A percentile compares a stretch with the other conserved stretches of the same genome.
These are phyloP conservation scores for Gymnocypris eckloni DNA, from an alignment of 2,797 vertebrate genomes.

Conservation along the genomic window DNA sequence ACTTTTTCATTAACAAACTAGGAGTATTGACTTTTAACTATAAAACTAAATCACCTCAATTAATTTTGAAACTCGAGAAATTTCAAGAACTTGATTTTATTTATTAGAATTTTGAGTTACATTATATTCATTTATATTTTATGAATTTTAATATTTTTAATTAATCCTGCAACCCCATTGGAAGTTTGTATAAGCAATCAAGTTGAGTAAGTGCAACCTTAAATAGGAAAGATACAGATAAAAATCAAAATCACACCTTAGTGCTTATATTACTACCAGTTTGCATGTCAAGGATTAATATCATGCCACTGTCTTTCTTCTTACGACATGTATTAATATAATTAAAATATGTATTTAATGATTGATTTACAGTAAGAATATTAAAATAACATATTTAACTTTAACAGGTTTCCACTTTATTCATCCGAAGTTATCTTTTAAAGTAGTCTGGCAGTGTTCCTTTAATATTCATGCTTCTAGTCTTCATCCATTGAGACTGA, in stretches of 20 bases:
- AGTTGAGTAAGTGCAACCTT: neutral
- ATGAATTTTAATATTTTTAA: neutral
- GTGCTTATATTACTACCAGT: neutral
- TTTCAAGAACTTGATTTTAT: neutral
- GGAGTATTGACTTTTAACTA: neutral
- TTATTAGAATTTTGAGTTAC: neutral
- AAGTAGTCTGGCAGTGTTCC: neutral
- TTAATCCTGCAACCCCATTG: neutral
- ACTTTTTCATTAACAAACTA: neutral
- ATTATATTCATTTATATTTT: neutral
- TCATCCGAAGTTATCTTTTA: neutral
- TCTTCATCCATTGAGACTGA: neutral
- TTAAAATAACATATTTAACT: neutral
- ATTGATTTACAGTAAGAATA: neutral
- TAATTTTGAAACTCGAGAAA: neutral
- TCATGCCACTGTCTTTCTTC: neutral
- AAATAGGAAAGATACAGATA: neutral
- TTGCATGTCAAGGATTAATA: neutral
- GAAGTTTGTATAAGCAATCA: too few species aligned
- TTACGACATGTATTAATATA: neutral
- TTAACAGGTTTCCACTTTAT: neutral
- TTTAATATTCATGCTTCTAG: neutral
- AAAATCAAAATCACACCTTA: neutral
- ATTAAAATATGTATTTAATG: neutral
- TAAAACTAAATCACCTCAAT: neutral